These are phyloP conservation scores for Prunella strophiata DNA, from an alignment of 2,797 vertebrate species.

Conservation along the genomic window DNA sequence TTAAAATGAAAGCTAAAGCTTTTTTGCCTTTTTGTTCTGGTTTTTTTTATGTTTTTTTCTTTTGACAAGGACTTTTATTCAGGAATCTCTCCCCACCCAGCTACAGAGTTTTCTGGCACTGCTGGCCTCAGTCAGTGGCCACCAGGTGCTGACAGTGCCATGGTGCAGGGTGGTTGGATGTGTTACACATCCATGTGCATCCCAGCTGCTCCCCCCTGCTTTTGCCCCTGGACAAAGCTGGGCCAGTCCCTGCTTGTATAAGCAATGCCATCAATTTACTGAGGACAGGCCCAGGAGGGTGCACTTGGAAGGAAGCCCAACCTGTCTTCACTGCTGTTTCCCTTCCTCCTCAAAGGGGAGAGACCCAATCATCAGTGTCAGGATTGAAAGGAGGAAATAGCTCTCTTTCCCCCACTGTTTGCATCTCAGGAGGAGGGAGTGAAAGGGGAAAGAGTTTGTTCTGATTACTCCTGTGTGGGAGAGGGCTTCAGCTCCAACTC, in stretches of 20 bases:
- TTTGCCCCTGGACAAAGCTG: background rate
- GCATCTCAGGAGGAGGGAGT: background rate
- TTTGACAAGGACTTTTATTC: background rate
- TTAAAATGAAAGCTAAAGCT: background rate
- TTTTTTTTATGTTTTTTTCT: background rate
- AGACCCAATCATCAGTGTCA: background rate
- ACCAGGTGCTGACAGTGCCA: rapidly evolving
- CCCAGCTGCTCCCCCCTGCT: background rate
- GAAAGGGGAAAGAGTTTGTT: background rate
- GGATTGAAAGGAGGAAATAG: background rate
- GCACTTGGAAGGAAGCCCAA: background rate
- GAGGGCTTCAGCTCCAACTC: background rate
- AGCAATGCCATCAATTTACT: rapidly evolving
- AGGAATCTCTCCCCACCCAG: background rate
- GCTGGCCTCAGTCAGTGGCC: rapidly evolving
- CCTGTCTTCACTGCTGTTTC: background rate
- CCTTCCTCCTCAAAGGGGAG: background rate
- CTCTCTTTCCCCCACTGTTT: background rate
- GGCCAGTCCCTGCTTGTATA: too few relatives aligned
- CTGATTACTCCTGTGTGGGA: background rate
- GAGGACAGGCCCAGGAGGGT: background rate
- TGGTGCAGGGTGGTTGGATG: background rate
- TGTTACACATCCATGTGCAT: background rate
- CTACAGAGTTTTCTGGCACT: background rate
- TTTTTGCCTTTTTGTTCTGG: background rate